Conservation (phyloP, 53 echinoderm and acorn worm species). For the Holothuria leucospilota region DNA sequence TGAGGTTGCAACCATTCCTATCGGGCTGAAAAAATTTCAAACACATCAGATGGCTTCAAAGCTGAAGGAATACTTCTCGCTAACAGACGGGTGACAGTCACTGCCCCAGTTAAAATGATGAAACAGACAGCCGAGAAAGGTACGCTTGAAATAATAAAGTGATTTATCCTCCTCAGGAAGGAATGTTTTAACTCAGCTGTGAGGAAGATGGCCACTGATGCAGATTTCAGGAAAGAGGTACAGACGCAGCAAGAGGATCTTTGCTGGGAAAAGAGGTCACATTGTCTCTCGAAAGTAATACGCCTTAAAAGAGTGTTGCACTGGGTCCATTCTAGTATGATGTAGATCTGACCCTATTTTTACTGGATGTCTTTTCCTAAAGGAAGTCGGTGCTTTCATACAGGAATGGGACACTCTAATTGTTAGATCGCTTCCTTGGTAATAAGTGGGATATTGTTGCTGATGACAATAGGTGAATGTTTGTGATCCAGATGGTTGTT, state of each 20-base stretch:
- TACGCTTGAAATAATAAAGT: not conserved
- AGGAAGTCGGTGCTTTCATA: constrained; percentile 9
- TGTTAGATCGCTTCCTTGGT: not conserved
- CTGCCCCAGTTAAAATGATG: not conserved
- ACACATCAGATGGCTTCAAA: not conserved
- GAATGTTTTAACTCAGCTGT: not conserved
- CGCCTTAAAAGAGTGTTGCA: not conserved
- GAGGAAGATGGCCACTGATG: not conserved
- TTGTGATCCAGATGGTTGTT: not conserved
- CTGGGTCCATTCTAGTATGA: not conserved
- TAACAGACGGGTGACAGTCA: not conserved
- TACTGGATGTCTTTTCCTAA: not conserved
- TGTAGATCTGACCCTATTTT: not conserved
- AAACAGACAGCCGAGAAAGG: not conserved
- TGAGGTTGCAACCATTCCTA: not conserved
- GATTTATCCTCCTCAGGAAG: not conserved
- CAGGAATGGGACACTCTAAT: not conserved
- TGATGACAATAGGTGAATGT: not conserved
- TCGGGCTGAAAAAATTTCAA: not conserved
- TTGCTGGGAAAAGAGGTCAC: not conserved
- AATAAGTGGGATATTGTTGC: not conserved
- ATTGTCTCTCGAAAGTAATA: not conserved
- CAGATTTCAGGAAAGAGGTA: not conserved
- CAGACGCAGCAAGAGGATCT: not conserved
- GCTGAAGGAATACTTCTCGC: not conserved